Evolutionary conservation across 2,888 invertebrate genomes (phyloP).

Genomic region (Drosophila infuscata): DNA sequence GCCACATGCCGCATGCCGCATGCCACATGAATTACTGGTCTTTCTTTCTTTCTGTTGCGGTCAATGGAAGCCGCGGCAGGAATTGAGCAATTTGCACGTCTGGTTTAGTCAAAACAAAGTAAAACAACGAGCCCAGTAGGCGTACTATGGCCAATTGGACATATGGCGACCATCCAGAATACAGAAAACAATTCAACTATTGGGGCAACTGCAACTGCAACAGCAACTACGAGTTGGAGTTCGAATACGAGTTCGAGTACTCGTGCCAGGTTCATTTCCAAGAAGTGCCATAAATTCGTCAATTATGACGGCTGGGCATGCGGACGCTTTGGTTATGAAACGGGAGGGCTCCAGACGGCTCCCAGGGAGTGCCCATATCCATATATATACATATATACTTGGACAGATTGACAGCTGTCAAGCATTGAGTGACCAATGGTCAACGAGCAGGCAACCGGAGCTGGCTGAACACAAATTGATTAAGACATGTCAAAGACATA

Average conservation of each 20-base stretch:
- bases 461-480: slow-evolving; percentile 8
- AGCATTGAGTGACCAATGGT: slow-evolving; percentile 28
- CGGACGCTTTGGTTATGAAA: slow-evolving; percentile 48
- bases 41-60: slow-evolving; percentile 59
- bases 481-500: neutral
- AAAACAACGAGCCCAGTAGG: slow-evolving; percentile 63
- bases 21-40: slow-evolving; percentile 43
- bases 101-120: slow-evolving; percentile 72
- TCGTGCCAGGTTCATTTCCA: slow-evolving; percentile 49
- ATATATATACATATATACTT: neutral
- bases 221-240: slow-evolving; percentile 1
- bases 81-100: slow-evolving; percentile 80
- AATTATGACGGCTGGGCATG: slow-evolving; percentile 75
- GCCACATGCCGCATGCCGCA: slow-evolving; percentile 33
- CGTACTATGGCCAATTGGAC: slow-evolving; percentile 42
- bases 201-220: slow-evolving; percentile 32
- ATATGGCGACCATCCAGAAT: slow-evolving; percentile 33
- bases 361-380: slow-evolving; percentile 24
- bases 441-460: neutral
- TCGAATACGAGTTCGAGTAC: slow-evolving; percentile 8
- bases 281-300: slow-evolving; percentile 79
- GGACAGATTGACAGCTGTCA: slow-evolving; percentile 70
- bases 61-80: slow-evolving; percentile 75
- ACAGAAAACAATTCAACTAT: slow-evolving; percentile 60
- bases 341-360: slow-evolving; percentile 5